These are phyloP conservation scores for Scaptomyza montana DNA, from an alignment of 1,140 invertebrate genomes.

Conservation along the genomic window DNA sequence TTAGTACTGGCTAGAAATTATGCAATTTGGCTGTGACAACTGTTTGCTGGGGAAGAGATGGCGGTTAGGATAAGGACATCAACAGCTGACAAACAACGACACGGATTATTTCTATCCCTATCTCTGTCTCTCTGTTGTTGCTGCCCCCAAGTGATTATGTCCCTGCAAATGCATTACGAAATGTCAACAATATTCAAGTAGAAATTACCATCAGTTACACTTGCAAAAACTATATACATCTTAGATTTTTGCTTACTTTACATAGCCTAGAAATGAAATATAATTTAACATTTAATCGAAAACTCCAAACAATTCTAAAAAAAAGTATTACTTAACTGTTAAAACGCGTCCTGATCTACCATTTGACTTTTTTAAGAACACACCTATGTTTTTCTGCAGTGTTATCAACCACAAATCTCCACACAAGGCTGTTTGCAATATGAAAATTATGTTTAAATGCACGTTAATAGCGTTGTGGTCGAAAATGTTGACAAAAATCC, in stretches of 20 bases:
- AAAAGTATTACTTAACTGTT: no score
- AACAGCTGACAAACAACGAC: constrained; percentile 5
- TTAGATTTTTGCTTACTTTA: no score
- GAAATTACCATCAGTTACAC: constrained; percentile 45
- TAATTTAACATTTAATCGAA: no score
- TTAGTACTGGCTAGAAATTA: constrained; percentile 63
- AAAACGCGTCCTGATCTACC: no score
- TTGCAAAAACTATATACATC: neutral
- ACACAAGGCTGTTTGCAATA: constrained; percentile 43
- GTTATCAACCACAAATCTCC: neutral
- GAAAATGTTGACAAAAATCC: constrained; percentile 58
- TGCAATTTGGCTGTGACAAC: constrained; percentile 39
- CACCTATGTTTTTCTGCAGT: no score
- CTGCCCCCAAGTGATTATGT: neutral
- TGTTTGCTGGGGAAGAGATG: neutral
- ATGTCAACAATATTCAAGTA: constrained; percentile 38
- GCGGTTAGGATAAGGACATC: neutral
- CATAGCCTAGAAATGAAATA: neutral
- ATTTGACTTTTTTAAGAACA: no score
- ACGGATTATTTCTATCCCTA: no score
- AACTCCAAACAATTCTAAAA: no score
- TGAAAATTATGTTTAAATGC: constrained; percentile 65
- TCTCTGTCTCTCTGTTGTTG: neutral
- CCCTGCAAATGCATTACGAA: constrained; percentile 41
- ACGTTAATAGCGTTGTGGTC: constrained; percentile 49